phyloP scores from a whole-genome alignment of 1,140 invertebrate genomes.

The Diabrotica undecimpunctata region DNA sequence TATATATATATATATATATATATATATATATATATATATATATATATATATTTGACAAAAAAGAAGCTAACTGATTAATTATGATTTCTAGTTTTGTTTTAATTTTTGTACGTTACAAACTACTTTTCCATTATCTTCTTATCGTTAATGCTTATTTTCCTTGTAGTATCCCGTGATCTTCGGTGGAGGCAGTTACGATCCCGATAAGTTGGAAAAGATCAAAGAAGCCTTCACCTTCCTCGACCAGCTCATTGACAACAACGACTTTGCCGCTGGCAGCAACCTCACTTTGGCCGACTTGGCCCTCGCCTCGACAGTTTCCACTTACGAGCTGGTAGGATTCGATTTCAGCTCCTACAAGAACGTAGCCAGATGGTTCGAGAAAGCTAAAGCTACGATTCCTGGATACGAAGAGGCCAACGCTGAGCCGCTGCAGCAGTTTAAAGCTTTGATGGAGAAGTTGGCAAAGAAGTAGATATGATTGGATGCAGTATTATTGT shows the following conservation, averaged over 20 bases:
- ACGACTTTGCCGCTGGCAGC: conserved; percentile 63
- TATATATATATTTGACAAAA: no score
- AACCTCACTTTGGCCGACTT: conserved; percentile 72
- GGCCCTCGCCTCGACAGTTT: conserved; percentile 56
- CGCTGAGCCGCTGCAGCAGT: conserved; percentile 48
- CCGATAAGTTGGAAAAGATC: conserved; percentile 61
- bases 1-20: no score
- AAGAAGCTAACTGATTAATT: no score
- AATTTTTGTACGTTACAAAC: no score
- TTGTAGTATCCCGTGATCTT: conserved; percentile 68
- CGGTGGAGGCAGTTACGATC: conserved; percentile 59
- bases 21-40: no score
- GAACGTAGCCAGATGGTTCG: conserved; percentile 66
- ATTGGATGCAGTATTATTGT: no score
- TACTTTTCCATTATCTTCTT: no score
- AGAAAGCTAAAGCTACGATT: conserved; percentile 62
- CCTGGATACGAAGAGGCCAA: conserved; percentile 73
- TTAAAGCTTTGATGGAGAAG: conserved; percentile 44
- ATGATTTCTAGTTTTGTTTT: no score
- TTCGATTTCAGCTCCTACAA: conserved; percentile 64
- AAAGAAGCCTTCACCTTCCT: conserved; percentile 61
- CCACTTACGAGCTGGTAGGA: conserved; percentile 62
- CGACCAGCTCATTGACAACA: conserved; percentile 63
- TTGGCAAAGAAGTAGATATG: conserved; percentile 34
- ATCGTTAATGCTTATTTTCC: conserved; percentile 12